Percentiles rank a stretch among this genome's conserved stretches.
phyloP scores from a whole-genome alignment of 2,113 vertebrate genomes.

The Tychaedon coryphoeus region DNA sequence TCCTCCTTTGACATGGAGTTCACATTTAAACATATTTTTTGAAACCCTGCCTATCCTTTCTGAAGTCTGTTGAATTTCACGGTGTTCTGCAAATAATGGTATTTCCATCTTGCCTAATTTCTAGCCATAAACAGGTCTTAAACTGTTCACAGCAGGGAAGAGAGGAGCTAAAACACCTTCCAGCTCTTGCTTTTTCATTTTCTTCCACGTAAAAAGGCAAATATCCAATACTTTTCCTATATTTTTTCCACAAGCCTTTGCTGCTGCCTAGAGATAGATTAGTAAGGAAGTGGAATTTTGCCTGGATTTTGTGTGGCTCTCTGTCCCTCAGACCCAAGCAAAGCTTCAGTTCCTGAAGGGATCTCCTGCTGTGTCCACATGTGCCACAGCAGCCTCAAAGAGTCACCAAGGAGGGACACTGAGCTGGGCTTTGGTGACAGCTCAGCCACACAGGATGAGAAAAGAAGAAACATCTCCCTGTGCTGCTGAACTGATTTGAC shows the following conservation, averaged over 20 bases:
- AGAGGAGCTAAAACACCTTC: background rate
- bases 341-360: background rate
- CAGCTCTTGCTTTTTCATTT: background rate
- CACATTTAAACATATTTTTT: background rate
- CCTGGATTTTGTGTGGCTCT: background rate
- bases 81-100: background rate
- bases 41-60: fast-evolving
- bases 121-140: background rate
- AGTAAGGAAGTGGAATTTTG: background rate
- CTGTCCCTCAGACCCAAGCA: background rate
- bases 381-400: background rate
- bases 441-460: background rate
- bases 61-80: background rate
- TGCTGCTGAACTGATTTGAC: background rate
- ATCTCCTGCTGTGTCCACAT: background rate
- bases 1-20: background rate
- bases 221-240: background rate
- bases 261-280: background rate
- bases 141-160: background rate
- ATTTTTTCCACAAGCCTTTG: background rate
- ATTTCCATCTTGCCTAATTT: background rate
- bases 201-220: background rate
- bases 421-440: background rate
- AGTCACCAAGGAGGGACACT: background rate
- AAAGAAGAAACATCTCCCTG: background rate